These are phyloP conservation scores for Macroglossus sobrinus DNA, from an alignment of 2,113 vertebrate species.

Conservation along the genomic window DNA sequence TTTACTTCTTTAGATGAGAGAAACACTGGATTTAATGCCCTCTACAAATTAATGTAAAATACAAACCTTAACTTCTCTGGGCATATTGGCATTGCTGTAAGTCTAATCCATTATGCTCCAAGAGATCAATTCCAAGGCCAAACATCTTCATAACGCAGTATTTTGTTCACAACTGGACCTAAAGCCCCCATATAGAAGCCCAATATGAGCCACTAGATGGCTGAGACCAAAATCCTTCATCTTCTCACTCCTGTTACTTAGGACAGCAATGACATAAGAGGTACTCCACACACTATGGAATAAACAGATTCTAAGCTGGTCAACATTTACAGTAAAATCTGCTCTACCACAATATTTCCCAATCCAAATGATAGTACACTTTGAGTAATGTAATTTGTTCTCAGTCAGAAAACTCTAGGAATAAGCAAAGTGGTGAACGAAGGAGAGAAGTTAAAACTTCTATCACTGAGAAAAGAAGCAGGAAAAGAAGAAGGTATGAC, in stretches of 20 bases:
- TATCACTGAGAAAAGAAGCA: not conserved
- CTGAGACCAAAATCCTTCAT: not conserved
- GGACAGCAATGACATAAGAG: not conserved
- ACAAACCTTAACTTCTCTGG: not conserved
- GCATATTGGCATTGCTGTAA: not conserved
- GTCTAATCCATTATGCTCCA: not conserved
- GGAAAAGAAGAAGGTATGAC: not conserved
- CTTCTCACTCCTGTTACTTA: not conserved
- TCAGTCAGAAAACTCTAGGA: not conserved
- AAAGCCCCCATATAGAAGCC: not conserved
- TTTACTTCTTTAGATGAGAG: not conserved
- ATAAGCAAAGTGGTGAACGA: not conserved
- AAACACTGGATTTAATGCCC: not conserved
- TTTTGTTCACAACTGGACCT: not conserved
- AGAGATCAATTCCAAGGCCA: not conserved
- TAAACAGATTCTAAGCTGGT: not conserved
- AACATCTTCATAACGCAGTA: not conserved
- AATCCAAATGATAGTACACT: not conserved
- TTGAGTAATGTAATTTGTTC: not conserved
- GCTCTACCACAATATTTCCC: not conserved
- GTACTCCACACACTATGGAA: not conserved
- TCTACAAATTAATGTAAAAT: not conserved
- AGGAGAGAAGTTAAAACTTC: not conserved
- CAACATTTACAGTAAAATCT: not conserved
- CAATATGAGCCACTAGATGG: not conserved